These are phyloP conservation scores for Nudaria mundana DNA, from an alignment of 2,888 invertebrate species.

Conservation along the genomic window DNA sequence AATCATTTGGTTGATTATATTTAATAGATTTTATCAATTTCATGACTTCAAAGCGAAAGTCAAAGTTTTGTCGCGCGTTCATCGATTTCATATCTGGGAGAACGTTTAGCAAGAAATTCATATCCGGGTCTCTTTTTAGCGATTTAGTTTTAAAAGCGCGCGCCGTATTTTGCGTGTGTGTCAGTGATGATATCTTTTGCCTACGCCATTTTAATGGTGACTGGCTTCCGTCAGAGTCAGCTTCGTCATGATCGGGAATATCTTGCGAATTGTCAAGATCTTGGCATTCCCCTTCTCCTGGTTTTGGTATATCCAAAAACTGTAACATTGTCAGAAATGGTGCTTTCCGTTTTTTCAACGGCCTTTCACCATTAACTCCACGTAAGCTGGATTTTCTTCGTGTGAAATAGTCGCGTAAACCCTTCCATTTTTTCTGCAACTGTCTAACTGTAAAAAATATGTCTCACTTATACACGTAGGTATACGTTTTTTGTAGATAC, in stretches of 20 bases:
- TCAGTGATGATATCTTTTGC: background rate
- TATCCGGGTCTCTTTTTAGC: slow-evolving; percentile 18
- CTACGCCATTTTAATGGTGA: slow-evolving; percentile 6
- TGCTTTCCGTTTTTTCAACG: slow-evolving; percentile 21
- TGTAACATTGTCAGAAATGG: slow-evolving; percentile 28
- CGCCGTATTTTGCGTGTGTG: background rate
- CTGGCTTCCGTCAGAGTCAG: slow-evolving; percentile 9
- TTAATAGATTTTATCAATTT: slow-evolving; percentile 28
- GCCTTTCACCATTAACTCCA: slow-evolving; percentile 10
- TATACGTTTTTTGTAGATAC: no score
- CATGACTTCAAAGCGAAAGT: slow-evolving; percentile 31
- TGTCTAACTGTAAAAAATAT: slow-evolving; percentile 34
- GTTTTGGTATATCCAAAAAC: slow-evolving; percentile 18
- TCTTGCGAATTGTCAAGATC: background rate
- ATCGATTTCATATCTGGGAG: slow-evolving; percentile 31
- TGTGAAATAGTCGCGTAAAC: slow-evolving; percentile 35
- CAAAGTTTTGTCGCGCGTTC: slow-evolving; percentile 24
- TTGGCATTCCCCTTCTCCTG: slow-evolving; percentile 2
- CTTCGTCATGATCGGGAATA: slow-evolving; percentile 5
- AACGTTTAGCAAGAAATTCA: slow-evolving; percentile 26
- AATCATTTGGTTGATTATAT: slow-evolving; percentile 17
- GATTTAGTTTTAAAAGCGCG: background rate
- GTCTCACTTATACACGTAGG: no score
- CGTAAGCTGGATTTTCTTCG: slow-evolving; percentile 32
- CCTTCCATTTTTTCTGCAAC: slow-evolving; percentile 40